These are phyloP conservation scores for Triplophysa rosa DNA, from an alignment of 2,113 vertebrate genomes.

Conservation along the genomic window DNA sequence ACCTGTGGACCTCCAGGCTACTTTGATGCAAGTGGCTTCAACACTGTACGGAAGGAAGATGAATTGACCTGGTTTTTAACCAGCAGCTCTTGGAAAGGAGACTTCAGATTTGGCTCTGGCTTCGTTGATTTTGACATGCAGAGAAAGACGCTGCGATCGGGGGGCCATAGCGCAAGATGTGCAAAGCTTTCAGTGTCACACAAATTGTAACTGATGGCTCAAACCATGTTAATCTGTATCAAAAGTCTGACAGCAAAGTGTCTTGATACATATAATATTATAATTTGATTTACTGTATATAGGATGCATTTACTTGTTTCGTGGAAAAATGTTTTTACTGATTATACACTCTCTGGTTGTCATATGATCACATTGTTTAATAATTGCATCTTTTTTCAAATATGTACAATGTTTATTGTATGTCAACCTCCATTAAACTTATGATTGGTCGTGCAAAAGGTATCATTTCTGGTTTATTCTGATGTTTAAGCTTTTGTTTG, in stretches of 20 bases:
- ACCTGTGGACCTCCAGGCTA: conserved; percentile 63
- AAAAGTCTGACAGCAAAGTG: not conserved
- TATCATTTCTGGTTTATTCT: not conserved
- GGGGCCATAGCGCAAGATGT: conserved; percentile 55
- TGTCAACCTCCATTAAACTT: not conserved
- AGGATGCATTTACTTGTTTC: not conserved
- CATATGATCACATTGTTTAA: not conserved
- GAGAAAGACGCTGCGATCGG: conserved; percentile 63
- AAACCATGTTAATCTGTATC: not conserved
- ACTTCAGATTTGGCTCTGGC: conserved; percentile 66
- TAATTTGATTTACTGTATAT: not conserved
- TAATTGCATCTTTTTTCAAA: not conserved
- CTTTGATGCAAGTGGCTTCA: conserved; percentile 65
- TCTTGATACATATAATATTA: not conserved
- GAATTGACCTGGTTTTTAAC: conserved; percentile 70
- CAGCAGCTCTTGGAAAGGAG: conserved; percentile 70
- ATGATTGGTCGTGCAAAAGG: not conserved
- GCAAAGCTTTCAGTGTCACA: conserved; percentile 14
- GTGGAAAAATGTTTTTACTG: not conserved
- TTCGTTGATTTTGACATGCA: conserved; percentile 69
- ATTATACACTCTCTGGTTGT: not conserved
- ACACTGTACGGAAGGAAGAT: conserved; percentile 67
- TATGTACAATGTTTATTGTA: not conserved
- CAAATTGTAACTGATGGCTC: not conserved
- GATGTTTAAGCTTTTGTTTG: not conserved